A percentile compares a stretch with the other conserved stretches of the same genome.
phyloP scores from a whole-genome alignment of 64 coral and sea anemone genomes.

The Pocillopora verrucosa region DNA sequence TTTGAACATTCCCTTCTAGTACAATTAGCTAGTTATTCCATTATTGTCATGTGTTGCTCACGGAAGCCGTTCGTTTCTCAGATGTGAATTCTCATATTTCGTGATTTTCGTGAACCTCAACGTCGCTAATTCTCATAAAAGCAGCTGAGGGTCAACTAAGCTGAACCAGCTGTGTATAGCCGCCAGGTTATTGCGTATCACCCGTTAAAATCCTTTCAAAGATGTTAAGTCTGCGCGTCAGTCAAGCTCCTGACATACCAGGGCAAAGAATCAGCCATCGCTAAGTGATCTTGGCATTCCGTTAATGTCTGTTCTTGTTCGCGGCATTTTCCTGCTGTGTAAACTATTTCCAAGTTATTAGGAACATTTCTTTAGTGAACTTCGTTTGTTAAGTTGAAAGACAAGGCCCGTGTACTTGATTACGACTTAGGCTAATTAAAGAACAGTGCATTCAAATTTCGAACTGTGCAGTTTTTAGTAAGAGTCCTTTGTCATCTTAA shows the following conservation, averaged over 20 bases:
- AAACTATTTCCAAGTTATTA: too few species aligned
- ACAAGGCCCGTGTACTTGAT: too few species aligned
- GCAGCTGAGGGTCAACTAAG: neutral
- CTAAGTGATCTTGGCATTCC: too few species aligned
- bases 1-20: too few species aligned
- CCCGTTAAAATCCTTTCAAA: neutral
- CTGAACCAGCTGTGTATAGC: neutral
- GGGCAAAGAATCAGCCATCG: neutral
- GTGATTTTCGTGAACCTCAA: neutral
- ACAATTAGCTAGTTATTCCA: too few species aligned
- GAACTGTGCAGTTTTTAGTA: too few species aligned
- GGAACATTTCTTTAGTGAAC: too few species aligned
- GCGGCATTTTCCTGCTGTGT: too few species aligned
- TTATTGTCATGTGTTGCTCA: neutral
- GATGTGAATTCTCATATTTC: neutral
- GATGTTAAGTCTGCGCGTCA: neutral
- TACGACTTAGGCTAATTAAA: too few species aligned
- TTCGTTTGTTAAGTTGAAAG: too few species aligned
- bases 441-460: too few species aligned
- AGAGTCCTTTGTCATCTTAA: too few species aligned
- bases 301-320: neutral
- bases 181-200: neutral
- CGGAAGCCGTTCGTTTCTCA: neutral
- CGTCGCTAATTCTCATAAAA: neutral
- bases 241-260: neutral